Percentiles rank a stretch among this genome's conserved stretches.
Conservation (phyloP, 1,140 invertebrate genomes). For the Sinonovacula constricta region DNA sequence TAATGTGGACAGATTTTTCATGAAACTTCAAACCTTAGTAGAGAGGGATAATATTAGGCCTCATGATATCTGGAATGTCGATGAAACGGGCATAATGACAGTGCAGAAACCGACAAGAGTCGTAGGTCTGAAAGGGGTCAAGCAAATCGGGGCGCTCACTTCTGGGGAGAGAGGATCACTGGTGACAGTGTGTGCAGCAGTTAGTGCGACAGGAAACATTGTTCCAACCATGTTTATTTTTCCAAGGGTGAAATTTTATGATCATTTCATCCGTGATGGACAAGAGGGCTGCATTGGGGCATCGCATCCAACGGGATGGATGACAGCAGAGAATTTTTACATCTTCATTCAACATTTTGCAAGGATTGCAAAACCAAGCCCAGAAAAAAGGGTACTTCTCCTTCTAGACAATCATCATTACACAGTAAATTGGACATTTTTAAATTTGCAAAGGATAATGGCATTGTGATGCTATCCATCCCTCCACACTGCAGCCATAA, state of each 20-base stretch:
- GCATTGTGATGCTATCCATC: conserved; percentile 55
- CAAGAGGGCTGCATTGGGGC: conserved; percentile 76
- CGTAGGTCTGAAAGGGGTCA: no score
- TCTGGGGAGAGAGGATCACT: conserved; percentile 51
- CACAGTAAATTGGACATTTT: conserved; percentile 62
- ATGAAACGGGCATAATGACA: conserved; percentile 55
- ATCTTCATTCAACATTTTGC: conserved; percentile 79
- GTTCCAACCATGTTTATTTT: conserved; percentile 72
- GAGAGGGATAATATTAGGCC: conserved; percentile 29
- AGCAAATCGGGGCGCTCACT: conserved; percentile 51
- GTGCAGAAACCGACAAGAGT: conserved; percentile 52
- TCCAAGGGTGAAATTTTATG: conserved; percentile 63
- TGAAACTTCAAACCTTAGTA: conserved; percentile 18
- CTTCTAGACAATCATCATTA: conserved; percentile 62
- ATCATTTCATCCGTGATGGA: conserved; percentile 78
- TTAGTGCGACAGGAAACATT: conserved; percentile 59
- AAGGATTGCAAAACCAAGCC: conserved; percentile 28
- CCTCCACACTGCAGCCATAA: conserved; percentile 57
- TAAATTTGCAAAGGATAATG: conserved; percentile 62
- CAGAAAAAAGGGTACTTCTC: conserved; percentile 42
- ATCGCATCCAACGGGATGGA: conserved; percentile 79
- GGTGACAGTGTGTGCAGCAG: conserved; percentile 36
- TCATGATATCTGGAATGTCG: conserved; percentile 53
- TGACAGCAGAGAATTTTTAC: conserved; percentile 78
- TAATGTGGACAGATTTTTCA: conserved; percentile 30